A percentile compares a stretch with the other conserved stretches of the same genome.
phyloP scores from a whole-genome alignment of 2,113 vertebrate species.

The Lontra canadensis region DNA sequence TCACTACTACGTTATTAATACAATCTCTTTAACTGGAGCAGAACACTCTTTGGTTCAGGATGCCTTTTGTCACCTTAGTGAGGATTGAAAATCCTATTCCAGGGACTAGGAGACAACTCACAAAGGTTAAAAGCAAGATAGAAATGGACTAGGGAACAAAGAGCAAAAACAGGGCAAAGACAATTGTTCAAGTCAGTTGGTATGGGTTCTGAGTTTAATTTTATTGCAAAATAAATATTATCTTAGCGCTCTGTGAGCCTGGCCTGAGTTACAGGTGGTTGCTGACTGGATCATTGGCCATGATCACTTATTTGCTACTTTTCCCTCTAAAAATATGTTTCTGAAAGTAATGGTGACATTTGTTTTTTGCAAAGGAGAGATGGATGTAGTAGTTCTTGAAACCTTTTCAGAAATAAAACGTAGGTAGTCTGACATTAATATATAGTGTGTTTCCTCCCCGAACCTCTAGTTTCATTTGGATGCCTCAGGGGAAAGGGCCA shows the following conservation, averaged over 20 bases:
- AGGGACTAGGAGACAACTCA: neutral
- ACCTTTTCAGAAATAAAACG: neutral
- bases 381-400: neutral
- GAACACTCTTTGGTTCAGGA: neutral
- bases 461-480: neutral
- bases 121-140: neutral
- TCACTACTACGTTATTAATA: neutral
- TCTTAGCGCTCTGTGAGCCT: neutral
- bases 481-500: neutral
- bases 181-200: neutral
- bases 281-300: neutral
- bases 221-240: neutral
- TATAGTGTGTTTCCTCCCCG: neutral
- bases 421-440: neutral
- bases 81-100: neutral
- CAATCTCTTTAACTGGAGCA: neutral
- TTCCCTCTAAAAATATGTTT: neutral
- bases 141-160: neutral
- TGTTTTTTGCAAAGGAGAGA: neutral
- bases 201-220: neutral
- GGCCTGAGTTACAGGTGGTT: neutral
- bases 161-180: neutral
- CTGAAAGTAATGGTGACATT: neutral
- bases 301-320: neutral
- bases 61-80: neutral